Evolutionary conservation across 2,888 invertebrate genomes (phyloP).

Genomic region (Leptothorax acervorum): DNA sequence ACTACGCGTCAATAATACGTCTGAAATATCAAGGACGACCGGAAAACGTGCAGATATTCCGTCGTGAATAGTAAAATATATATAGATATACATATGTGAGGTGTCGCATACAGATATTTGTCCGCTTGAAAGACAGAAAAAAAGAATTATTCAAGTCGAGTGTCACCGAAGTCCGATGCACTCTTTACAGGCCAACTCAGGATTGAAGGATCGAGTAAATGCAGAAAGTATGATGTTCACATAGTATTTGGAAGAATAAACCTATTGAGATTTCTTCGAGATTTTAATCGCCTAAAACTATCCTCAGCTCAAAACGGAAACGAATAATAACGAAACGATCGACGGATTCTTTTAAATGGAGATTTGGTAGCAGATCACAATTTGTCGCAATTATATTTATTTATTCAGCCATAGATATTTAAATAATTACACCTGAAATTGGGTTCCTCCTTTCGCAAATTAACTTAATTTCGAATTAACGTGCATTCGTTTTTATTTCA

Average conservation of each 20-base stretch:
- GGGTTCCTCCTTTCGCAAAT: not conserved
- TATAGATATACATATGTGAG: not conserved
- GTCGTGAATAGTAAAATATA: not conserved
- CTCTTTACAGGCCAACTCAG: not conserved
- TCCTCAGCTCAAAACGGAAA: not conserved
- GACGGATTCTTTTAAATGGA: not conserved
- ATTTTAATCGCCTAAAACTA: not conserved
- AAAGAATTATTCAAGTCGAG: not conserved
- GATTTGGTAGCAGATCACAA: not conserved
- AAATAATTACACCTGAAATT: not conserved
- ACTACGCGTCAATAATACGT: not conserved
- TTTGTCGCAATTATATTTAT: not conserved
- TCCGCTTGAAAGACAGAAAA: not conserved
- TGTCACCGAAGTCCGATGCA: not conserved
- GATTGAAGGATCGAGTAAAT: not conserved
- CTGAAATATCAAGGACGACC: conserved; percentile 44
- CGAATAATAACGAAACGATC: not conserved
- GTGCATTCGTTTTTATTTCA: not conserved
- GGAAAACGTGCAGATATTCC: conserved; percentile 23
- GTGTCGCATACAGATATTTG: not conserved
- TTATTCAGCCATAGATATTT: not conserved
- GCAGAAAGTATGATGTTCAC: not conserved
- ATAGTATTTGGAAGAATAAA: not conserved
- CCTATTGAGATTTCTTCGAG: not conserved
- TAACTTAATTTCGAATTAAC: not conserved